Evolutionary conservation across 2,797 vertebrate genomes (phyloP).

Genomic region (Morus bassanus): DNA sequence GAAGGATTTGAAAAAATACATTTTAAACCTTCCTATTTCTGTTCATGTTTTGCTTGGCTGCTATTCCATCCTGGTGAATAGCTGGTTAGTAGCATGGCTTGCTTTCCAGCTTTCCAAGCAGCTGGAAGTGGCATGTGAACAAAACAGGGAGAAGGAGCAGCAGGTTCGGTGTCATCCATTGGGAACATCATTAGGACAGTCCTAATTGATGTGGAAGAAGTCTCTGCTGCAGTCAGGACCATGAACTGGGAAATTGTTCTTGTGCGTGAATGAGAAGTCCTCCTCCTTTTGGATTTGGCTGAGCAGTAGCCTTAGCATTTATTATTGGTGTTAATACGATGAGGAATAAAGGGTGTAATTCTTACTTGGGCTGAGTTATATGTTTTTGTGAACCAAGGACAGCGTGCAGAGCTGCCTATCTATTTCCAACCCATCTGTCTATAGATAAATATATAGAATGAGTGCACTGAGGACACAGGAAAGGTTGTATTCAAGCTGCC

Average conservation of each 20-base stretch:
- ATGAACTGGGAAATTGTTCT: neutral
- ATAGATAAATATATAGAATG: too few relatives aligned
- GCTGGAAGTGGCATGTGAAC: neutral
- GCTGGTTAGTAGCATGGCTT: neutral
- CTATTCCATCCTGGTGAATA: neutral
- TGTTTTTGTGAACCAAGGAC: neutral
- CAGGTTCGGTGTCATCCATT: neutral
- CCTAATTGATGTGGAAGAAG: neutral
- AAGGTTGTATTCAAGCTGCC: neutral
- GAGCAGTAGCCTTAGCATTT: neutral
- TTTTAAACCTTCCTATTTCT: neutral
- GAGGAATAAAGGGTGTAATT: neutral
- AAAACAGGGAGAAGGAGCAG: neutral
- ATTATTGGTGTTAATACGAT: neutral
- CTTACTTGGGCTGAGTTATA: neutral
- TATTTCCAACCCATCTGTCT: neutral
- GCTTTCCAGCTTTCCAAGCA: neutral
- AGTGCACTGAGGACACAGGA: neutral
- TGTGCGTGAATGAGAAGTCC: neutral
- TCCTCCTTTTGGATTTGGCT: neutral
- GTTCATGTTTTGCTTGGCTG: neutral
- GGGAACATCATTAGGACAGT: neutral
- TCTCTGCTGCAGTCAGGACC: neutral
- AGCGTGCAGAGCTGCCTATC: accelerated
- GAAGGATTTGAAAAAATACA: neutral